phyloP scores from a whole-genome alignment of 2,888 invertebrate genomes.

The Erebia ligea region DNA sequence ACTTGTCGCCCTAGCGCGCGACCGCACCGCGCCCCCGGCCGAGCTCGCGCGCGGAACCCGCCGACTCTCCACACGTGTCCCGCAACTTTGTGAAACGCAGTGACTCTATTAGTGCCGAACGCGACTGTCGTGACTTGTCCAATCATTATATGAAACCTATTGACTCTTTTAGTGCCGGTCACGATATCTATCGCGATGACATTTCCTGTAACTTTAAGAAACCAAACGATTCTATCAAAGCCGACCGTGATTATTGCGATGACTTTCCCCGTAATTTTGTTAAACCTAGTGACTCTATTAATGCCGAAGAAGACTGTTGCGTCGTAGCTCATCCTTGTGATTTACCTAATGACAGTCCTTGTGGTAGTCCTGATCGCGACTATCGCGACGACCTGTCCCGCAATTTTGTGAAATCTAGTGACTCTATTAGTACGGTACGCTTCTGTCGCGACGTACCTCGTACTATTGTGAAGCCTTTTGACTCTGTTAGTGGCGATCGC shows the following conservation, averaged over 20 bases:
- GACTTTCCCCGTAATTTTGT: too few relatives aligned
- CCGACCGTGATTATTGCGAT: too few relatives aligned
- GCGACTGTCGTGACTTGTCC: neutral
- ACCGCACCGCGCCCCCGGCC: neutral
- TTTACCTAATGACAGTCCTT: too few relatives aligned
- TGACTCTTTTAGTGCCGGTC: neutral
- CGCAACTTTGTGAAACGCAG: neutral
- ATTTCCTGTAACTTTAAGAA: too few relatives aligned
- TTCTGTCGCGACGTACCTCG: neutral
- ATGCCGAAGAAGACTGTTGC: too few relatives aligned
- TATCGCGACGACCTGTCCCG: neutral
- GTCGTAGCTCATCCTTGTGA: too few relatives aligned
- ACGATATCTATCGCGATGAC: too few relatives aligned
- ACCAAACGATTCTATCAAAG: too few relatives aligned
- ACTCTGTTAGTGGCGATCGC: neutral
- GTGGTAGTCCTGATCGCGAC: too few relatives aligned
- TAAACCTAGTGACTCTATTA: too few relatives aligned
- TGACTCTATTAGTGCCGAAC: neutral
- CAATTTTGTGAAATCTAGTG: neutral
- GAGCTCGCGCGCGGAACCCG: neutral
- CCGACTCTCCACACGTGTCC: neutral
- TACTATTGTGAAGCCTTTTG: neutral
- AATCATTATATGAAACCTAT: neutral
- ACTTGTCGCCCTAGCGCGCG: slow-evolving; percentile 46
- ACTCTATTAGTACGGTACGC: neutral